Percentiles rank a stretch among this genome's conserved stretches.
Conservation (phyloP, 1,140 invertebrate genomes). For the Pomacea maculata region DNA sequence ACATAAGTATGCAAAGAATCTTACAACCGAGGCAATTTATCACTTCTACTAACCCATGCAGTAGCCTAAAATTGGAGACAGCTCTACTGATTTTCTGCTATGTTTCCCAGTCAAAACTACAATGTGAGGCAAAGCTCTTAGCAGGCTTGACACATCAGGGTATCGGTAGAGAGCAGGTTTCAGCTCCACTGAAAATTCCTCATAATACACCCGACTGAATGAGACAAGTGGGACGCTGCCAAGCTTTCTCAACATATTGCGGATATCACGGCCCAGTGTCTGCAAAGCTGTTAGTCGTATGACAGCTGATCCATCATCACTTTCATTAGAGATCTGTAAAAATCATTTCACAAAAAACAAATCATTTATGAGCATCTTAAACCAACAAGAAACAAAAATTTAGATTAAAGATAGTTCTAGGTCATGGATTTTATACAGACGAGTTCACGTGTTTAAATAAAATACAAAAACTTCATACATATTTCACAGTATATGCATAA, state of each 20-base stretch:
- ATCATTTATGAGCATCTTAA: neutral
- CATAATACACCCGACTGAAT: conserved; percentile 70
- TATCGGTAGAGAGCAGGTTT: conserved; percentile 71
- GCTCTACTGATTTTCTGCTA: conserved; percentile 44
- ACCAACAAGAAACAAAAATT: neutral
- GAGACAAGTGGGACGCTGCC: conserved; percentile 68
- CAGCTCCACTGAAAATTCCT: conserved; percentile 69
- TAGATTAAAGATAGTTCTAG: neutral
- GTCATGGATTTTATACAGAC: neutral
- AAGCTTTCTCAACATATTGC: conserved; percentile 69
- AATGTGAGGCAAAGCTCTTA: conserved; percentile 72
- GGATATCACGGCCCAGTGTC: conserved; percentile 71
- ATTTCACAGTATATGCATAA: neutral
- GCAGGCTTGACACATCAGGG: conserved; percentile 66
- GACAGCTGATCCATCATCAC: conserved; percentile 52
- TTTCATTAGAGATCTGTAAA: conserved; percentile 28
- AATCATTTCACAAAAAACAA: neutral
- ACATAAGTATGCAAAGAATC: neutral
- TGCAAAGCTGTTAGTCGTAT: conserved; percentile 71
- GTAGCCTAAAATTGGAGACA: conserved; percentile 25
- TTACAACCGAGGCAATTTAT: too few species aligned
- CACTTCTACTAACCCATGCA: conserved; percentile 1
- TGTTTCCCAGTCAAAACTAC: conserved; percentile 64
- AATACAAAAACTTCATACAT: neutral
- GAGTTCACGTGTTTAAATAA: neutral